Base-by-base conservation (phyloP, 2,797 vertebrate species). In the Trachurus trachurus region DNA sequence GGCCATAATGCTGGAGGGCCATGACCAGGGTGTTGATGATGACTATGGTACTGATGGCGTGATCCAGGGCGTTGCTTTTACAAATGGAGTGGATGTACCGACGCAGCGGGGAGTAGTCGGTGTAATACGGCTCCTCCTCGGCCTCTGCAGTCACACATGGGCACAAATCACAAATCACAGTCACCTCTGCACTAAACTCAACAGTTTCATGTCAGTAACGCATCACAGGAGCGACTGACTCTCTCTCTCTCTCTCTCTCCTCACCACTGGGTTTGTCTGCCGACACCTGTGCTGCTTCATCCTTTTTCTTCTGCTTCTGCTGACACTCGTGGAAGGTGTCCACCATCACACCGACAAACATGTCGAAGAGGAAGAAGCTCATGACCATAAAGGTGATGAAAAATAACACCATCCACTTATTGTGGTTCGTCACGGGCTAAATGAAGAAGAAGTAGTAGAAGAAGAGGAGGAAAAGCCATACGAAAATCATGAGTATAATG, bases 341-440 rank as follows among this genome's bases (percentile, higher is more conserved):
- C 77, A 98, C 97, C 93, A 98, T 96, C 44, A 97, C 96, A 0
- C 97, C 96, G 42, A 98, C 96, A 0, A 98, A 98, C 97, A 98
- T 98, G 94, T 98, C 97, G 65, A 98, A 96, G 79, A 98, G 96
- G 3, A 98, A 96, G 94, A 98, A 97, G 93, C 97, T 98, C 91
- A 98, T 95, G 76, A 98, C 96, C 92, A 98, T 96, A 94, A 98
- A 98, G 91, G 96, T 96, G 93, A 98, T 96, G 95, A 98, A 98
- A 91, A 95, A 98, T 4, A 97, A 93, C 44, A 98, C 94, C 96
- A 97, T 97, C 97, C 97, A 98, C 10, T 95, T 93, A 76, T 97
- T 98, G 93, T 98, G 92, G 93, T 98, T 98, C 82, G 91, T 94
- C 79, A 95, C 76, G 6, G 97, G 97, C 97, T 98, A 93, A 10